Base-by-base conservation (phyloP, 2,888 invertebrate species). In the Pollenia angustigena region DNA sequence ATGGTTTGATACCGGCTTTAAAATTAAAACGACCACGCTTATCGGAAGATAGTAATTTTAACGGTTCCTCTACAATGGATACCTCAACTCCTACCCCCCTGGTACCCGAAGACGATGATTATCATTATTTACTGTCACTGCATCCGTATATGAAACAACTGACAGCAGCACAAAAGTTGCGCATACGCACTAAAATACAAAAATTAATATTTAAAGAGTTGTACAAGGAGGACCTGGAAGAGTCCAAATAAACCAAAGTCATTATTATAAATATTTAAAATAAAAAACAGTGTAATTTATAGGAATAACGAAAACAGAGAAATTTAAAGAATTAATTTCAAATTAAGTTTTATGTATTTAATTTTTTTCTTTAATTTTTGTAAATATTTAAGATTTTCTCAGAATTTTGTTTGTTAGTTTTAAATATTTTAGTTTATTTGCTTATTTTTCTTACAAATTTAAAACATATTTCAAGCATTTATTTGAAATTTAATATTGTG, bases 81-180 rank as follows among this genome's bases (percentile, higher is more conserved):
- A 90, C 89, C 32, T 85, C 87, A 60, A 92, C 91, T 90, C 60
- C 87, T 10, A 72, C 87, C 14, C 89, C 91, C 0, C 23, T 91
- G 56, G 92, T 92, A 85, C 92, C 92, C 8, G 92, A 93, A 82
- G 93, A 93, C 81, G 93, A 93, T 89, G 93, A 93, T 82, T 93
- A 93, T 88, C 93, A 93, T 85, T 93, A 93, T 83, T 89, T 93
- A 85, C 89, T 93, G 46, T 93, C 93, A 62, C 88, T 93, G 60
- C 93, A 93, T 90, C 93, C 93, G 11, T 93, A 93, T 85, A 93
- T 93, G 92, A 92, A 92, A 64, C 92, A 93, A 78, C 85, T 93
- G 78, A 92, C 91, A 69, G 92, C 93, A 0, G 91, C 93, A n/a
- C 93, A 93, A 81, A 93, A 93, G 84, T 87, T 93, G 68, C 90